Conservation (phyloP, 2,888 invertebrate genomes). For the Heliconius aoede region DNA sequence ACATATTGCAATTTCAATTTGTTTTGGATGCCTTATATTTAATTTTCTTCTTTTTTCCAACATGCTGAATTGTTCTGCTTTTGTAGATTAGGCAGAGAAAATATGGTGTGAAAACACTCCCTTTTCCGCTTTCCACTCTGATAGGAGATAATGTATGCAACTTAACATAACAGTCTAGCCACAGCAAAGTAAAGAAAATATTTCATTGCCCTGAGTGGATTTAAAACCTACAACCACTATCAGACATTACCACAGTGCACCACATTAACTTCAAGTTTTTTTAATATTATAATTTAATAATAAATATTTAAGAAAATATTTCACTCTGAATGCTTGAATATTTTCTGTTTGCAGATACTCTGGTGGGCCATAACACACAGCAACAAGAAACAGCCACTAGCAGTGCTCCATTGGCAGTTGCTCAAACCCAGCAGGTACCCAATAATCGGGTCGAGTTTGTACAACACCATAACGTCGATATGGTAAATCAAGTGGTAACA, state of each 20-base stretch:
- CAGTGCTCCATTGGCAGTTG: slow-evolving; percentile 63
- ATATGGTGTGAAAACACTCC: neutral
- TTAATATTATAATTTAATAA: slow-evolving; percentile 32
- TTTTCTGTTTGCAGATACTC: slow-evolving; percentile 62
- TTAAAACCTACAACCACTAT: too few relatives aligned
- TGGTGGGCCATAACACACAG: slow-evolving; percentile 79
- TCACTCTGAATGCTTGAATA: neutral
- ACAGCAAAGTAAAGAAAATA: neutral
- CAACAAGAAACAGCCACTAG: slow-evolving; percentile 74
- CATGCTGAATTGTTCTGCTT: neutral
- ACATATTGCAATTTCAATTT: slow-evolving; percentile 38
- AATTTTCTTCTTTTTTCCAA: neutral
- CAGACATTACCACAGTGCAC: neutral
- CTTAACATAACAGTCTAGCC: neutral
- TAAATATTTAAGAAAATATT: neutral
- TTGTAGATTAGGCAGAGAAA: neutral
- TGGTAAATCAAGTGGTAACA: slow-evolving; percentile 80
- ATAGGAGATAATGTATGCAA: too few relatives aligned
- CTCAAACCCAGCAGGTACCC: slow-evolving; percentile 81
- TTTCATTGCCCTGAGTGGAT: neutral
- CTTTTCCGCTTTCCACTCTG: neutral
- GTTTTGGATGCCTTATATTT: slow-evolving; percentile 6
- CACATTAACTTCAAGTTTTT: neutral
- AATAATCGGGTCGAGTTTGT: slow-evolving; percentile 82
- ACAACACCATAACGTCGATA: slow-evolving; percentile 83